Percentiles rank a stretch among this genome's conserved stretches.
Evolutionary conservation across 2,113 vertebrate species (phyloP).

Genomic region (Pygoscelis antarcticus): DNA sequence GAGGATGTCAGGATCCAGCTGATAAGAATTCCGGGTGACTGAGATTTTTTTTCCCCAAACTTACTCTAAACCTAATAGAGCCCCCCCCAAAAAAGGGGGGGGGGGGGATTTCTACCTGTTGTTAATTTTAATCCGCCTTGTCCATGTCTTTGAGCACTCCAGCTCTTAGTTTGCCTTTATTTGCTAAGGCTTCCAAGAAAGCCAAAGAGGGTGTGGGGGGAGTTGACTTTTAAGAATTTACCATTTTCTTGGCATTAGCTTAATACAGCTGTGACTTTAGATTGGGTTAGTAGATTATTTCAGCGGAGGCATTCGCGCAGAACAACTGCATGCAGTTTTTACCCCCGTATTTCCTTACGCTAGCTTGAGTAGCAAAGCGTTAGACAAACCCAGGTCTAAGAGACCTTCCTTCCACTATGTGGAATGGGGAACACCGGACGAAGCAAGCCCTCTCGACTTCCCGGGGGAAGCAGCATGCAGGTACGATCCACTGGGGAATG

Average conservation of each 20-base stretch:
- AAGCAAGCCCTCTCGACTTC: neutral
- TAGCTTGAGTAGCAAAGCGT: neutral
- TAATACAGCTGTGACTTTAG: neutral
- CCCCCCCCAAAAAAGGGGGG: rapidly evolving
- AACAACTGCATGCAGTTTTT: neutral
- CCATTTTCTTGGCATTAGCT: neutral
- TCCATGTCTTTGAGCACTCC: neutral
- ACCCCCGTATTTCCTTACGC: neutral
- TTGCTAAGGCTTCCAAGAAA: neutral
- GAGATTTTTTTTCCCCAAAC: neutral
- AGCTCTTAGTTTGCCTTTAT: neutral
- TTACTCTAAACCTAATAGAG: neutral
- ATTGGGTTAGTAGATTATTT: neutral
- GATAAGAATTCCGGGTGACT: neutral
- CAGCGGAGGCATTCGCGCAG: neutral
- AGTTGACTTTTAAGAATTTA: neutral
- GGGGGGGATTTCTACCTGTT: neutral
- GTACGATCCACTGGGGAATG: rapidly evolving
- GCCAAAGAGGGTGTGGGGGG: neutral
- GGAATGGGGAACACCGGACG: neutral
- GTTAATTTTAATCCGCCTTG: neutral
- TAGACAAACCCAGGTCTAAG: neutral
- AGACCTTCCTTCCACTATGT: neutral
- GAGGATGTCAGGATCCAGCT: neutral
- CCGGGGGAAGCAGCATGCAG: neutral